These are phyloP conservation scores for Vandiemenella viatica DNA, from an alignment of 2,888 invertebrate genomes.

Conservation along the genomic window DNA sequence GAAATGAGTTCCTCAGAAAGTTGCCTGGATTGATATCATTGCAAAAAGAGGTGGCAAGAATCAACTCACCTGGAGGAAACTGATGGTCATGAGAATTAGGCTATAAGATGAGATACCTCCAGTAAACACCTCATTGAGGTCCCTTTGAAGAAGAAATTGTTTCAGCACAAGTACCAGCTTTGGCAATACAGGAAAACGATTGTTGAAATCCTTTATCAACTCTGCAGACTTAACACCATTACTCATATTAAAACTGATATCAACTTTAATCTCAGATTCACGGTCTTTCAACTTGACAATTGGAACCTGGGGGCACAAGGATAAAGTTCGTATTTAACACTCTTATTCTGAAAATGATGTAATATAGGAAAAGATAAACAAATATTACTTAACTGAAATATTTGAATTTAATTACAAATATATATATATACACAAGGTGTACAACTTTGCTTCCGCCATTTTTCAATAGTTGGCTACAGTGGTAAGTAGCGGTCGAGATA, in stretches of 20 bases:
- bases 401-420: too few species aligned
- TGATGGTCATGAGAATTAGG: conserved; percentile 94
- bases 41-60: too few species aligned
- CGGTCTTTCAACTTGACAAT: conserved; percentile 93
- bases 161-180: conserved; percentile 94
- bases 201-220: conserved; percentile 81
- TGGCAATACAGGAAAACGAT: conserved; percentile 75
- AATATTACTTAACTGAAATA: background rate
- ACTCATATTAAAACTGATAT: conserved; percentile 98
- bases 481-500: too few species aligned
- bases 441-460: too few species aligned
- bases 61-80: conserved; percentile 63
- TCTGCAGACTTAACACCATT: conserved; percentile 95
- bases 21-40: too few species aligned
- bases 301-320: conserved; percentile 62
- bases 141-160: conserved; percentile 93
- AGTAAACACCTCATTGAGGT: conserved; percentile 98
- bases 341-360: background rate
- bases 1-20: too few species aligned
- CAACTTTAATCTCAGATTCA: conserved; percentile 78
- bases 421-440: too few species aligned
- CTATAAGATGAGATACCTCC: conserved; percentile 99
- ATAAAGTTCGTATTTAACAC: too few species aligned
- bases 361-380: background rate
- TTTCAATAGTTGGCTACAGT: too few species aligned